Evolutionary conservation across 2,888 invertebrate species (phyloP).

Genomic region (Troilus luridus): DNA sequence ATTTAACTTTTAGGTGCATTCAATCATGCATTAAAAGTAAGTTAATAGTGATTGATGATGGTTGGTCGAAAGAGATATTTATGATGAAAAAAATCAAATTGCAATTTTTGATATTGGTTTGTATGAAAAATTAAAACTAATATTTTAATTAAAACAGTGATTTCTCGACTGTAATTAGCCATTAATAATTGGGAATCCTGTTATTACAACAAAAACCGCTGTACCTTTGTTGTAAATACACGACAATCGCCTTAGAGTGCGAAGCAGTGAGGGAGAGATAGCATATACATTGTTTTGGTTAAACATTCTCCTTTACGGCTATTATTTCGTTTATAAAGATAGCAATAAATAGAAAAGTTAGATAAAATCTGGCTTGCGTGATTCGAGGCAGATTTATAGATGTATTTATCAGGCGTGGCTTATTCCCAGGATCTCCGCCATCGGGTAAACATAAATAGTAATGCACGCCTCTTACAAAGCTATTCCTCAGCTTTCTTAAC

Average conservation of each 20-base stretch:
- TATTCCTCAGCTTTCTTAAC: neutral
- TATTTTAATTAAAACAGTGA: too few species aligned
- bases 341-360: slow-evolving; percentile 38
- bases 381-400: slow-evolving; percentile 7
- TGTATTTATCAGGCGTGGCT: slow-evolving; percentile 10
- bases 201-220: too few species aligned
- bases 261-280: neutral
- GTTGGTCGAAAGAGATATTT: too few species aligned
- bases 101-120: too few species aligned
- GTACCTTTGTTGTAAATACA: neutral
- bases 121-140: too few species aligned
- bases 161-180: too few species aligned
- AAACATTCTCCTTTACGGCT: neutral
- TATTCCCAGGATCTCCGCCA: neutral
- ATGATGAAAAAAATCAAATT: too few species aligned
- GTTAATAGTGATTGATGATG: too few species aligned
- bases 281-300: neutral
- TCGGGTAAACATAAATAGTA: neutral
- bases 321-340: slow-evolving; percentile 18
- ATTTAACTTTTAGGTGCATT: too few species aligned
- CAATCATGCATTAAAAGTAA: too few species aligned
- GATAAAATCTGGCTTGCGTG: slow-evolving; percentile 29
- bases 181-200: too few species aligned
- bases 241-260: neutral
- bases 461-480: neutral